Evolutionary conservation across 2,888 invertebrate genomes (phyloP).

Genomic region (Platypus cylindrus): DNA sequence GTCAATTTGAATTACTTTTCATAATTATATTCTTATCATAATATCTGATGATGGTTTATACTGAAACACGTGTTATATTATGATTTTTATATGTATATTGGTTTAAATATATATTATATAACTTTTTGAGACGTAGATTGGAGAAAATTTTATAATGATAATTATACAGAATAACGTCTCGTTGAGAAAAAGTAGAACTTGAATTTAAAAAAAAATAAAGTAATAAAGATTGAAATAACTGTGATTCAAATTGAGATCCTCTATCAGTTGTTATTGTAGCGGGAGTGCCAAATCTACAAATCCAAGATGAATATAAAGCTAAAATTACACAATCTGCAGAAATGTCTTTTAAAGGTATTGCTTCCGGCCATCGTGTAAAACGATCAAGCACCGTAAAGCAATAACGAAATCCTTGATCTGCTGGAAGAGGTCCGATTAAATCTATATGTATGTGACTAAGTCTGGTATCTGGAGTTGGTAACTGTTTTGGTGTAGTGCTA

Average conservation of each 20-base stretch:
- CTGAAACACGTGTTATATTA: no score
- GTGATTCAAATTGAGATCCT: conserved; percentile 10
- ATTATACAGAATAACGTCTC: no score
- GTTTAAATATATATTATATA: no score
- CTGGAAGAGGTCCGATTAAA: conserved; percentile 32
- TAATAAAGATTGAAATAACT: no score
- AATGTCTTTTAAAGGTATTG: conserved; percentile 24
- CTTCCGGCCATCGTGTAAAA: conserved; percentile 25
- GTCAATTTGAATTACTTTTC: no score
- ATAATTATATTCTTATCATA: no score
- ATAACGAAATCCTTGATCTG: conserved; percentile 21
- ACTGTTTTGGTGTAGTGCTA: conserved; percentile 2
- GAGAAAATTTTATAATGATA: no score
- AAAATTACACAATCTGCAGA: conserved; percentile 22
- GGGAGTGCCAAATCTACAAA: conserved; percentile 25
- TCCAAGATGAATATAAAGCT: conserved; percentile 21
- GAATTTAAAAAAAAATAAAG: no score
- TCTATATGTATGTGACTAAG: conserved; percentile 34
- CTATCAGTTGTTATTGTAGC: conserved; percentile 24
- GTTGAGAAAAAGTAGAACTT: no score
- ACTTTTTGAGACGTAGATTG: no score
- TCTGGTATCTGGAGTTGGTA: conserved; percentile 18
- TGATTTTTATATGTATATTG: no score
- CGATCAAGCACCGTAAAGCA: conserved; percentile 26
- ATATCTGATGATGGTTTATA: no score